A percentile compares a stretch with the other conserved stretches of the same genome.
phyloP scores from a whole-genome alignment of 2,113 vertebrate species.

The Corythoichthys intestinalis region DNA sequence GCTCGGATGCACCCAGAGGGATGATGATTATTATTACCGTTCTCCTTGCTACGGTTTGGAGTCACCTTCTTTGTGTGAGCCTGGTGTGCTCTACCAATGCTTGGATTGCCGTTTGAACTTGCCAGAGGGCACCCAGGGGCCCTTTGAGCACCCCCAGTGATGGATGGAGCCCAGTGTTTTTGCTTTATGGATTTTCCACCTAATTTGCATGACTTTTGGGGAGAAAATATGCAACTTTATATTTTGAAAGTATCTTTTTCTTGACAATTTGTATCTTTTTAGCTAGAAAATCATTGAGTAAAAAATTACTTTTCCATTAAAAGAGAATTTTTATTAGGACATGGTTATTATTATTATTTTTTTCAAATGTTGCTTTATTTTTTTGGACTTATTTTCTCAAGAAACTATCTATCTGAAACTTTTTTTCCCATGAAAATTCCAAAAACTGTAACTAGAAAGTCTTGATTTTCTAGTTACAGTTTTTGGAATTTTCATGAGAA shows the following conservation, averaged over 20 bases:
- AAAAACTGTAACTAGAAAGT: no score
- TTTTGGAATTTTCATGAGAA: no score
- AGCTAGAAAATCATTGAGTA: background rate
- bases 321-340: background rate
- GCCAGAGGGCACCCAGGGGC: constrained; percentile 53
- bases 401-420: no score
- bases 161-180: constrained; percentile 51
- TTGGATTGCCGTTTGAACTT: constrained; percentile 40
- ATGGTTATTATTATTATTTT: background rate
- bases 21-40: constrained; percentile 53
- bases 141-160: constrained; percentile 52
- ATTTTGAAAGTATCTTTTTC: background rate
- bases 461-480: no score
- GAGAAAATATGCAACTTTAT: constrained; percentile 1
- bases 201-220: constrained; percentile 1
- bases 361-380: background rate
- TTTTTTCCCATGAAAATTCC: no score
- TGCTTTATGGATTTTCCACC: constrained; percentile 17
- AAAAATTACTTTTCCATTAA: background rate
- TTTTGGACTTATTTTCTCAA: no score
- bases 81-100: constrained; percentile 30
- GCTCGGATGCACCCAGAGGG: constrained; percentile 19
- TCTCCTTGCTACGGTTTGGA: constrained; percentile 53
- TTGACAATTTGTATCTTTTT: background rate
- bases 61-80: constrained; percentile 57